Evolutionary conservation across 2,888 invertebrate genomes (phyloP), one percentile per base, ranked within the genome.

Genomic region (Limenitis camilla): DNA sequence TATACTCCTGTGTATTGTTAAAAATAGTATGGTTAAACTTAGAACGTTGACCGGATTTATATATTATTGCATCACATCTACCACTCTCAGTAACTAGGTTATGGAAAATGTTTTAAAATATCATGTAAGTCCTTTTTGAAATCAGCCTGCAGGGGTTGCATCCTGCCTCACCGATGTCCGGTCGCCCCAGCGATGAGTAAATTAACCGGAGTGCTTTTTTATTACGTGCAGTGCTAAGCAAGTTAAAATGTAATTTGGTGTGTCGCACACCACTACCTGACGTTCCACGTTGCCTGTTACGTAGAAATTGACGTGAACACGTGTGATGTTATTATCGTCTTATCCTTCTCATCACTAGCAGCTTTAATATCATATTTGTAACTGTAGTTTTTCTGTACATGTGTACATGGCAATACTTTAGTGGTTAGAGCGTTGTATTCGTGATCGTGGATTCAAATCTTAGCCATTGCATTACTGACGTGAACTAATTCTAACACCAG

Each of bases 151-250:
- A 28, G 38, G 10, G 66, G 67, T 66, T 73, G 71, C 72, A 70
- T 67, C 65, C 65, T 57, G 61, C 58, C 56, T 19, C 19, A 19
- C 61, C 61, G 64, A 60, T 66, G 66, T 64, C 63, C 62, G 61
- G 61, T 63, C 64, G 65, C 66, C 65, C 67, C 29, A 33, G 11
- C 40, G 40, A 27, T 45, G 50, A 50, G 71, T 69, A 75, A 77
- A 79, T 80, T 78, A 84, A 66, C 69, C 66, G 66, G 78, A 78
- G 78, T 78, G 80, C 71, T 74, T 78, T 78, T 75, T 80, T 79
- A 81, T 80, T 80, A 73, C 72, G 68, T 76, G 74, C 75, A 68
- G 74, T 74, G 66, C 64, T 52, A 66, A 61, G 65, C 63, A 61
- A 19, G 66, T 67, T 72, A 65, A 71, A 74, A 72, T 69, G 66